phyloP scores from a whole-genome alignment of 2,113 vertebrate species.

The Gymnocephalus cernua region DNA sequence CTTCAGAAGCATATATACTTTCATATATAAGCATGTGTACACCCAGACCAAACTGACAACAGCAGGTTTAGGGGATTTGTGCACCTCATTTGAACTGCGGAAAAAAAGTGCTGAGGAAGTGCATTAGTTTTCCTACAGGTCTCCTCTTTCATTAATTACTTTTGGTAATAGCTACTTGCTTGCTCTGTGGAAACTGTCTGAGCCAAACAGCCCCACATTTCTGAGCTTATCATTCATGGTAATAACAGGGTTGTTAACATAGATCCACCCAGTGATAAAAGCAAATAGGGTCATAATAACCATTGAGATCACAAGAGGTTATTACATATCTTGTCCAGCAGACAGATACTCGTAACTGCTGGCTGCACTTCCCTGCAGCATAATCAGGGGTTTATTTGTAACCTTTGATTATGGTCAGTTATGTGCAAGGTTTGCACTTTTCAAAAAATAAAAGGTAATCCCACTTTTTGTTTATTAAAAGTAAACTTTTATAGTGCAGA shows the following conservation, averaged over 20 bases:
- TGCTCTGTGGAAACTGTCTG: constrained; percentile 18
- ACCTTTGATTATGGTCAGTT: constrained; percentile 60
- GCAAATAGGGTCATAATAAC: constrained; percentile 67
- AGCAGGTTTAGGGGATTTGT: constrained; percentile 31
- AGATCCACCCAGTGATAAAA: constrained; percentile 71
- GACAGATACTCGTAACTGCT: constrained; percentile 72
- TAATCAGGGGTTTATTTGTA: constrained; percentile 67
- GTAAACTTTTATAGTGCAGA: constrained; percentile 17
- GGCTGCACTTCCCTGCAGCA: constrained; percentile 49
- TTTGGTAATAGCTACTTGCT: constrained; percentile 9
- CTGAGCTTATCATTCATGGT: constrained; percentile 44
- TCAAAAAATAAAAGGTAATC: constrained; percentile 35
- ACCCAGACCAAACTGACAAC: constrained; percentile 18
- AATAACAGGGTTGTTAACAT: constrained; percentile 51
- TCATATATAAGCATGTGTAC: not conserved
- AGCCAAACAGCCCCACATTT: constrained; percentile 38
- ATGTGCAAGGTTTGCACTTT: constrained; percentile 43
- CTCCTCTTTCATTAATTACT: constrained; percentile 21
- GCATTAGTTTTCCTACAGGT: not conserved
- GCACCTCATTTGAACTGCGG: not conserved
- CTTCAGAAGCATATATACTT: too few species aligned
- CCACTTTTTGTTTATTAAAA: constrained; percentile 24
- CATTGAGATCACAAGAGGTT: constrained; percentile 52
- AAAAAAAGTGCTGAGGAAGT: constrained; percentile 16
- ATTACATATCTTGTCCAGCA: constrained; percentile 70